A percentile compares a stretch with the other conserved stretches of the same genome.
Evolutionary conservation across 2,113 vertebrate genomes (phyloP).

Genomic region (Scalopus aquaticus): DNA sequence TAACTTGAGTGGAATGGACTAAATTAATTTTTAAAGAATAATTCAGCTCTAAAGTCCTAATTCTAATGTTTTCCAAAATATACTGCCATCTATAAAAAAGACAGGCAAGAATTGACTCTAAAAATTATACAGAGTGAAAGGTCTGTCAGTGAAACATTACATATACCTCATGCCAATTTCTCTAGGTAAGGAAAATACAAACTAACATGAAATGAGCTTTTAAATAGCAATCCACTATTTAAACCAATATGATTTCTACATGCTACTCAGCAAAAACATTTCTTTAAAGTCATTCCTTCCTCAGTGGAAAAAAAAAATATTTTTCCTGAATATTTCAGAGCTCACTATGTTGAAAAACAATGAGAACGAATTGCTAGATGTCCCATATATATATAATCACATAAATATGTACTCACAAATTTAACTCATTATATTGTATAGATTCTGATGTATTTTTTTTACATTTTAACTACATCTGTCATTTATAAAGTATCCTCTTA

Average conservation of each 20-base stretch:
- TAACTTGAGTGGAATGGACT: neutral
- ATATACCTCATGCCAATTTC: neutral
- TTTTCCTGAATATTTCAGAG: slow-evolving; percentile 3
- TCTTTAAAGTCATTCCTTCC: neutral
- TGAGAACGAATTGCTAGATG: neutral
- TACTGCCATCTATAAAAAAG: neutral
- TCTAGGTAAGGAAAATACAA: neutral
- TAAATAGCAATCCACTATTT: neutral
- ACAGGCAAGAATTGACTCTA: neutral
- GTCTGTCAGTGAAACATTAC: neutral
- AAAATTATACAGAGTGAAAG: neutral
- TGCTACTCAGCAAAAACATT: neutral
- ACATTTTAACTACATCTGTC: neutral
- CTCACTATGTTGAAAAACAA: neutral
- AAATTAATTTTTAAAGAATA: neutral
- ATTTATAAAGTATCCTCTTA: neutral
- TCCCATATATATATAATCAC: neutral
- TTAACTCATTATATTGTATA: neutral
- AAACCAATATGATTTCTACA: neutral
- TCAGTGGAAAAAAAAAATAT: neutral
- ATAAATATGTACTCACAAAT: neutral
- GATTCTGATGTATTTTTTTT: neutral
- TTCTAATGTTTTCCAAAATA: slow-evolving; percentile 7
- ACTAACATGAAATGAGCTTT: neutral
- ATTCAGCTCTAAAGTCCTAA: neutral